Base-by-base conservation (phyloP, 2,113 vertebrate genomes). In the Entelurus aequoreus region DNA sequence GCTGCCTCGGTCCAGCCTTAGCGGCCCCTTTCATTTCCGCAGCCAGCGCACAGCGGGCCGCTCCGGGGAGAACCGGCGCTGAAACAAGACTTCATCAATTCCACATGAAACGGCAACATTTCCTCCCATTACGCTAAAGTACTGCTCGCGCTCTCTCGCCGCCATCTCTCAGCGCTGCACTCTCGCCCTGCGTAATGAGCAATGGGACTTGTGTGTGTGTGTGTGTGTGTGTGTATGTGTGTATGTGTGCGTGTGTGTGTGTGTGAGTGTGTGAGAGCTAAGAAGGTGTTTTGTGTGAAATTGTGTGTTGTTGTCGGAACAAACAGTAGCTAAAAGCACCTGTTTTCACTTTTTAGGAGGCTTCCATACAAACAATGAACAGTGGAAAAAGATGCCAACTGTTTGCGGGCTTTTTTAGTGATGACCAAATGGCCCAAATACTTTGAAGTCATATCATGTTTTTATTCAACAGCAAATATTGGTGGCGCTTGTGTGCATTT, bases 21-120 rank as follows among this genome's bases (percentile, higher is more conserved):
- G 82, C 85, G 90, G 90, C 89, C 90, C 82, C 91, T 92, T 94
- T 92, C 92, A 93, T 93, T 93, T 92, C 90, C 92, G 72, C 84
- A 77, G 76, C 75, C 72, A 66, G 75, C 69, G 69, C 79, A 62
- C 79, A 65, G 72, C 67, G 68, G 80, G 77, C 65, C 60, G 88
- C 92, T 93, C 90, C 50, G 86, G 91, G 92, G 93, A 94, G 92
- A 92, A 88, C 87, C 81, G 81, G n/a, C 15, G 54, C 77, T 80
- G 89, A 90, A 92, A 92, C 90, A 92, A 93, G 91, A 88, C 93
- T 94, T 94, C 92, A 93, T 92, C 93, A 92, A 92, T 93, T 94
- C 92, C 91, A 92, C 89, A 92, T 93, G 93, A 93, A 94, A 93
- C 91, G 90, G 82, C 90, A 93, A 92, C 92, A 93, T 92, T 93